These are phyloP conservation scores for Sebastes matsubarae DNA, from an alignment of 2,797 vertebrate species.

Conservation along the genomic window DNA sequence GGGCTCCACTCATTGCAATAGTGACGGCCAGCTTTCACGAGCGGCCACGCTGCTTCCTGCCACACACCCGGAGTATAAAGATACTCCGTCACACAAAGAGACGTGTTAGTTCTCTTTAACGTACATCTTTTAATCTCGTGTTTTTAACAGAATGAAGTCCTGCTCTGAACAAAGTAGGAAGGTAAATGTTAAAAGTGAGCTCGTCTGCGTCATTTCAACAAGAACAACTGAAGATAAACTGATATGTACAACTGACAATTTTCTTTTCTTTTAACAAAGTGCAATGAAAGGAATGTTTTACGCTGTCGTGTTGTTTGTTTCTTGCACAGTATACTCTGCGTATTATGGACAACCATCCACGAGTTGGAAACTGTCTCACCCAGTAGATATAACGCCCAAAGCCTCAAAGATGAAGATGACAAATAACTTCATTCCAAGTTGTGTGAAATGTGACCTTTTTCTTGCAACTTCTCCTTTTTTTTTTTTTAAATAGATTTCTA, in stretches of 20 bases:
- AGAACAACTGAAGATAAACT: slow-evolving; percentile 11
- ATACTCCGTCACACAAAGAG: slow-evolving; percentile 20
- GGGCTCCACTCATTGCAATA: slow-evolving; percentile 1
- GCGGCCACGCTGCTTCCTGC: slow-evolving; percentile 52
- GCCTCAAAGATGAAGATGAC: slow-evolving; percentile 23
- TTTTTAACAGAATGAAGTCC: slow-evolving; percentile 30
- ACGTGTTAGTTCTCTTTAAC: not conserved
- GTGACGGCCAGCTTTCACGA: slow-evolving; percentile 14
- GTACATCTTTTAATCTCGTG: slow-evolving; percentile 22
- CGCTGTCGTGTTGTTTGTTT: slow-evolving; percentile 18
- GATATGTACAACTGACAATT: slow-evolving; percentile 45
- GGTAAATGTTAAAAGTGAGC: not conserved
- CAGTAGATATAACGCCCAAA: slow-evolving; percentile 1
- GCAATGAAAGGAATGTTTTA: slow-evolving; percentile 61
- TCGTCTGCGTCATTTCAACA: slow-evolving; percentile 32
- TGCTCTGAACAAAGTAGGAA: slow-evolving; percentile 16
- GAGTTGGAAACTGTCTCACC: slow-evolving; percentile 6
- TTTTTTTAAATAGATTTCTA: slow-evolving; percentile 13
- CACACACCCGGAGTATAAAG: slow-evolving; percentile 7
- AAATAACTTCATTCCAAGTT: slow-evolving; percentile 37
- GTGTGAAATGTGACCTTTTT: slow-evolving; percentile 33
- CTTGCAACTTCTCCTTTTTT: slow-evolving; percentile 7
- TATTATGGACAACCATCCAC: not conserved
- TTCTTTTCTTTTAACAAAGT: slow-evolving; percentile 40
- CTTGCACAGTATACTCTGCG: not conserved